These are phyloP conservation scores for Helleia helle DNA, from an alignment of 2,888 invertebrate genomes.

Conservation along the genomic window DNA sequence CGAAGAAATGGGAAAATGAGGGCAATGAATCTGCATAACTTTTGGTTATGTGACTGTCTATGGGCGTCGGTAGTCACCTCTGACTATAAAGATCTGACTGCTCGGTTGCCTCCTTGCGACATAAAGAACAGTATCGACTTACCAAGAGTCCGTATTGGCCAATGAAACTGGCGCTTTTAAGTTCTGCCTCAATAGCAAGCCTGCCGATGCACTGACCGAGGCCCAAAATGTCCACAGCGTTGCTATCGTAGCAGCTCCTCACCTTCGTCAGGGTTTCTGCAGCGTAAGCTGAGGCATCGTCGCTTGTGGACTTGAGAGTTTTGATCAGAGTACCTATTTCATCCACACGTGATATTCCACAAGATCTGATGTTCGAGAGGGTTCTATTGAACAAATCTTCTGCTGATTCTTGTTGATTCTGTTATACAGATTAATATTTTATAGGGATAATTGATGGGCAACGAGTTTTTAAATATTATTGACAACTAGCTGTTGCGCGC, in stretches of 20 bases:
- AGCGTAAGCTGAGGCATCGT: constrained; percentile 32
- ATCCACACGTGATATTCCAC: constrained; percentile 39
- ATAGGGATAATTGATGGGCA: no score
- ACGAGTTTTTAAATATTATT: no score
- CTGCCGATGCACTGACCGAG: constrained; percentile 33
- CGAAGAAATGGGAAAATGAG: no score
- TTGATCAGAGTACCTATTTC: constrained; percentile 34
- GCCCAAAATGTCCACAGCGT: neutral
- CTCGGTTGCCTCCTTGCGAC: no score
- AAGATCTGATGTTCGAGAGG: constrained; percentile 29
- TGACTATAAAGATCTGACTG: no score
- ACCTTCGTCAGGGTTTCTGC: constrained; percentile 36
- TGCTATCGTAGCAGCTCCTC: constrained; percentile 36
- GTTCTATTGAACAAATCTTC: constrained; percentile 37
- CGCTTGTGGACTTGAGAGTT: constrained; percentile 28
- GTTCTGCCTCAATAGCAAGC: constrained; percentile 41
- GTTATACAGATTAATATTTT: constrained; percentile 13
- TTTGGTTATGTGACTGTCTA: no score
- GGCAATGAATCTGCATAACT: no score
- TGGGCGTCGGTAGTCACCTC: no score
- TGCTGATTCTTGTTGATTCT: constrained; percentile 38
- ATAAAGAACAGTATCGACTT: no score
- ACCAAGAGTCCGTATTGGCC: constrained; percentile 44
- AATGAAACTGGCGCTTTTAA: constrained; percentile 34
- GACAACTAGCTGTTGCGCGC: no score